Base-by-base conservation (phyloP, 2,113 vertebrate genomes). In the Dascyllus trimaculatus region DNA sequence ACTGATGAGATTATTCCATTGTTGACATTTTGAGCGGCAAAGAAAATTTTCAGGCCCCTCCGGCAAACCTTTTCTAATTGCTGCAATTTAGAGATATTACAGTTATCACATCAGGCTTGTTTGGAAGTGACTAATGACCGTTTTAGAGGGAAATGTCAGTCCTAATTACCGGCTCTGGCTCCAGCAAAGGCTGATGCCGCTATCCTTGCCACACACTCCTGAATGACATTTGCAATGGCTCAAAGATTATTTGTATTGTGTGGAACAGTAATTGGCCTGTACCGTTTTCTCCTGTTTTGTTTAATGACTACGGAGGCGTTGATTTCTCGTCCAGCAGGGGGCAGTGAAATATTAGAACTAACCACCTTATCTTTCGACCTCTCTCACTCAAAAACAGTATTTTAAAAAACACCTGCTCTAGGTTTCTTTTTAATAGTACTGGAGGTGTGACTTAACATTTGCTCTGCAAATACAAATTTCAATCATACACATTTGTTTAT, bases 141-240 rank as follows among this genome's bases (percentile, higher is more conserved):
- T 88, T 84, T 69, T 43, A 67, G 61, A 87, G 75, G 59, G 78
- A 94, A 95, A 94, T 95, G 93, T 93, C 93, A 94, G 71, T 15
- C 52, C 53, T 85, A 88, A 94, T 93, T 73, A 81, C 74, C 52
- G 56, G 72, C 81, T 76, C 51, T 11, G 35, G 32, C 82, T 79
- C 53, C 61, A 64, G 51, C 57, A 52, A 80, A 74, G 76, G 76
- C 40, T 26, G 26, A n/a, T 59, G 63, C 71, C 24, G n/a, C 49
- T 26, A 1, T 68, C 54, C 62, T 64, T 21, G 38, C 51, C 54
- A 1, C 61, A 61, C 75, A 49, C 71, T 62, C 64, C 29, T 64
- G 65, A 75, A 65, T 91, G 87, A 80, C 88, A 91, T 92, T 92
- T 89, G 65, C 68, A 49, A 14, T 4, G 22, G 61, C 74, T 64